Base-by-base conservation (phyloP, 2,888 invertebrate species). In the Diplolepis rosae region DNA sequence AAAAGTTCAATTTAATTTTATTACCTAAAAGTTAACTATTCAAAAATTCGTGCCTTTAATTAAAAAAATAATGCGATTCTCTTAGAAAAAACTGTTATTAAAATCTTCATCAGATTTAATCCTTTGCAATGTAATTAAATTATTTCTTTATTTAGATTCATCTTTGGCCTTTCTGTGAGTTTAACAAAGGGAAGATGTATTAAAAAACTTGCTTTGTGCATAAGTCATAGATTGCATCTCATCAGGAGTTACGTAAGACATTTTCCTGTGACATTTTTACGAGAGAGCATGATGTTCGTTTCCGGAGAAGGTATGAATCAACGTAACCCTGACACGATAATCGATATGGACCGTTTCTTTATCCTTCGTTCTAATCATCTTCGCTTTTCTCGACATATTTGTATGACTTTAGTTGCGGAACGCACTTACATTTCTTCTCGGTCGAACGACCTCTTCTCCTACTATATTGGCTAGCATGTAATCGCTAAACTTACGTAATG, bases 391-490 rank as follows among this genome's bases (percentile, higher is more conserved):
- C 13, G 50, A 27, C 51, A 51, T 18, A 54, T 54, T 32, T 35
- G 22, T 56, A 39, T 35, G 18, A 56, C n/a, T n/a, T n/a, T 13
- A 22, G 22, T 74, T 70, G 54, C 73, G 71, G 73, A 76, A 78
- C 69, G 72, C 75, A 73, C 68, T 77, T 79, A 80, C 39, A 61
- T 79, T 70, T 74, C 77, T 78, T 81, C 77, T 80, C 75, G 79
- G 74, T 79, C 77, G 79, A 77, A 77, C 79, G 80, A 80, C 78
- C 78, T 81, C 79, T 27, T 79, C 74, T 73, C 74, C 74, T 77
- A 76, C 79, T 75, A n/a, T n/a, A 78, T 75, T 78, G 77, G 77
- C 75, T 72, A 65, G 61, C 32, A 9, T 27, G 15, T 61, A 65
- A 22, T 32, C 18, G 11, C 18, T 32, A 18, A 6, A 32, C 30